Evolutionary conservation across 2,113 vertebrate species (phyloP).

Genomic region (Megaceryle torquata): DNA sequence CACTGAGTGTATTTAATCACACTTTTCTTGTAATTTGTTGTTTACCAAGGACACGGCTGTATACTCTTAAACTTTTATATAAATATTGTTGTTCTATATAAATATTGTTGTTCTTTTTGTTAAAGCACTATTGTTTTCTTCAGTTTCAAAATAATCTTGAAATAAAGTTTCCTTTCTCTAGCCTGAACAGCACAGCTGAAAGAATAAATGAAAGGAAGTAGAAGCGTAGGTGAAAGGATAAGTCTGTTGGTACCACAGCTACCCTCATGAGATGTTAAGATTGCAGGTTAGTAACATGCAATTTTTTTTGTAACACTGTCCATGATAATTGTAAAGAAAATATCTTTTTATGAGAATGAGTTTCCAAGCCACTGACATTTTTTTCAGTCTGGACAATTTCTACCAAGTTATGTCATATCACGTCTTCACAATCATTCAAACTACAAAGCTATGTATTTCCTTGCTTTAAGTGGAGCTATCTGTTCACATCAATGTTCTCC

Average conservation of each 20-base stretch:
- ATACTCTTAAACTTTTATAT: not conserved
- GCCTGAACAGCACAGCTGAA: not conserved
- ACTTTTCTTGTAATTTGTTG: not conserved
- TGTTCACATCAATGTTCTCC: not conserved
- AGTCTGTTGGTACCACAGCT: not conserved
- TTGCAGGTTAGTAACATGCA: not conserved
- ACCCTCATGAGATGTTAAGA: not conserved
- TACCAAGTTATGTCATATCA: not conserved
- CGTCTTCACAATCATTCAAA: not conserved
- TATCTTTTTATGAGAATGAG: not conserved
- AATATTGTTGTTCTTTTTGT: not conserved
- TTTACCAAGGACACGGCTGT: not conserved
- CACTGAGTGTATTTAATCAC: not conserved
- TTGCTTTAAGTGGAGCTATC: not conserved
- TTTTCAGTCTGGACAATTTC: not conserved
- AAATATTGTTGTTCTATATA: not conserved
- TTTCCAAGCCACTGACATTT: not conserved
- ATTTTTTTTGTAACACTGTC: not conserved
- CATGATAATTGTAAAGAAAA: not conserved
- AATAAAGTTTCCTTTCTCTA: not conserved
- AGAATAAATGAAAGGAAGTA: not conserved
- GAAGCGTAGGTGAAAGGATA: not conserved
- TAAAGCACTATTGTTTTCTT: not conserved
- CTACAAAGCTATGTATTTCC: not conserved
- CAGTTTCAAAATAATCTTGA: not conserved